Evolutionary conservation across 2,797 vertebrate genomes (phyloP), one percentile per base, ranked within the genome.

Genomic region (Dendrocincla fuliginosa): DNA sequence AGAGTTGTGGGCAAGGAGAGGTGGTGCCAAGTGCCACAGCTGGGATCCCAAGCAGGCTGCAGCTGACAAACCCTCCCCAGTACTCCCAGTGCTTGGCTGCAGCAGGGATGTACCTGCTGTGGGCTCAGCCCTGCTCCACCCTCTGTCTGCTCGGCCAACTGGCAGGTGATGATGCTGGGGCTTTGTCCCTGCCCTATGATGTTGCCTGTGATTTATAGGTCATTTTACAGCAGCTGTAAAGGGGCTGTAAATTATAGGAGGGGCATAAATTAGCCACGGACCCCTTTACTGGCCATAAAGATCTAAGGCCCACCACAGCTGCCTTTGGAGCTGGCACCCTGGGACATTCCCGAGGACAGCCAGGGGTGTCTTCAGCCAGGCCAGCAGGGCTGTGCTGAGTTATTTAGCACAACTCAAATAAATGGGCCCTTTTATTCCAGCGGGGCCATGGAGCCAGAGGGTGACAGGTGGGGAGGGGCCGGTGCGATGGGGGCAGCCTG

Each of bases 181-280:
- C 95, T 94, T 93, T 94, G 96, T 95, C 95, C 73, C 64, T 16
- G 68, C 18, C 6, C 92, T 97, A 11, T 96, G 95, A 97, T 95
- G 93, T 92, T 93, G 93, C 42, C 87, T 10, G 17, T 95, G 95
- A 97, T 97, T 97, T 96, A 97, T 91, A 80, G 95, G 89, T 87
- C 84, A 81, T 73, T 97, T 97, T 97, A 97, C 96, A 97, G 95
- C 96, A 96, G 95, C 96, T 97, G 96, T 96, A 96, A 96, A 96
- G 92, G 81, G 95, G 95, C 90, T 96, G 96, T 96, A 96, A 97
- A 97, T 97, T 96, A 97, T 78, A 96, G 96, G 95, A 96, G 93
- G 95, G 93, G 92, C 90, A 95, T 97, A 95, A 97, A 97, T 97
- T 96, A 97, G 95, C 93, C 92, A 96, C 41, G 95, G 96, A 94